Base-by-base conservation (phyloP, 2,888 invertebrate species). In the Dione vanillae region DNA sequence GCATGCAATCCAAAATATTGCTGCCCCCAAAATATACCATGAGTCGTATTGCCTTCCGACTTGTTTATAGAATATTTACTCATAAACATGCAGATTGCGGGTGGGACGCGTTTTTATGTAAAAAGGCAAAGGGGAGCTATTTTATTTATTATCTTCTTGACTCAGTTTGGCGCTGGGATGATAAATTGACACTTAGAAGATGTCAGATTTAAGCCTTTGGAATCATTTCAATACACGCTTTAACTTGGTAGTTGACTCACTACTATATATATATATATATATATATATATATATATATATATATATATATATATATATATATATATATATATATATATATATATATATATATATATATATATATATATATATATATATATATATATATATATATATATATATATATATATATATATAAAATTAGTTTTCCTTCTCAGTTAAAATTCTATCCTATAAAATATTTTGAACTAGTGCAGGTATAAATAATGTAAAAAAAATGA, bases 1-100 rank as follows among this genome's bases (percentile, higher is more conserved):
- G 92, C 92, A 92, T 93, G 88, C 91, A 91, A 92, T 93, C 87
- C 85, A 81, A 84, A 83, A 85, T 90, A 91, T 91, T 88, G 86
- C 87, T 87, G 85, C 86, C 86, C 82, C 83, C 82, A 77, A 79
- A 83, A 81, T 82, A 83, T 79, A 82, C 78, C 79, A 82, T 80
- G 82, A 82, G 83, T 82, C 81, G 80, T 79, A 79, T 78, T 79
- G 82, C 80, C 81, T 82, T 84, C 84, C 83, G 85, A 88, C 87
- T 90, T 90, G 90, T 92, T 92, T 90, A 92, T 92, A 92, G 91
- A 92, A 92, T 92, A 90, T 91, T 89, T 88, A 83, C 91, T 91
- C 92, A 92, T 93, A 92, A 92, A 92, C 92, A 92, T 92, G 93
- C 90, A 93, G 92, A 92, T 92, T 92, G 92, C 87, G 91, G 90